Base-by-base conservation (phyloP, 1,140 invertebrate species). In the Venustaconcha ellipsiformis region DNA sequence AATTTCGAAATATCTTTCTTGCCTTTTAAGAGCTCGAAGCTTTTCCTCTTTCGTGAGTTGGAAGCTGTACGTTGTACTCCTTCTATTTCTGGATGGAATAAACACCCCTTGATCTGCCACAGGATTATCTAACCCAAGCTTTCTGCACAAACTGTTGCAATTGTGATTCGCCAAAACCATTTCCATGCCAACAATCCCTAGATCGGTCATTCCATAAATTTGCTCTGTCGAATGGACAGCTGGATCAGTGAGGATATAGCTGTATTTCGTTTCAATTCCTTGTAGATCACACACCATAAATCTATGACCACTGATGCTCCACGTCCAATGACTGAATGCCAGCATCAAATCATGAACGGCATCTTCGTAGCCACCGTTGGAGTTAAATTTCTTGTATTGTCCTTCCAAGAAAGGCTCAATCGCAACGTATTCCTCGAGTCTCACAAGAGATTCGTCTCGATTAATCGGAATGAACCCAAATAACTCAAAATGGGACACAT, bases 401-500 rank as follows among this genome's bases (percentile, higher is more conserved):
- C 74, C 74, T 6, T 18, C 18, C 18, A 76, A 56, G 56, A 64
- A 76, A 17, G 67, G 67, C 57, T 76, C 74, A 14, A 76, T 55
- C 14, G 59, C 58, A 2, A 76, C 67, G 14, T 63, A 62, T 58
- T 76, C 67, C n/a, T 57, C 37, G 8, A 55, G 17, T 26, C 37
- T 64, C 18, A 72, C 70, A 15, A 72, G 68, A 3, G 69, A 72
- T 14, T 23, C 67, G 57, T 77, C 75, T 59, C 72, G 69, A 14
- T 67, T 67, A 13, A 77, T 59, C 5, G 75, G 20, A 57, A 77
- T 67, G 30, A 77, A 18, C 13, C 75, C 64, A 15, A 77, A 65
- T n/a, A 77, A 57, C 30, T 77, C 72, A 57, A 63, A 80, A 70
- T 78, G 76, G 17, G 74, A 77, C 17, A 76, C 11, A 4, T 63